These are phyloP conservation scores for Mormyrus lacerda DNA, from an alignment of 2,113 vertebrate species.

Conservation along the genomic window DNA sequence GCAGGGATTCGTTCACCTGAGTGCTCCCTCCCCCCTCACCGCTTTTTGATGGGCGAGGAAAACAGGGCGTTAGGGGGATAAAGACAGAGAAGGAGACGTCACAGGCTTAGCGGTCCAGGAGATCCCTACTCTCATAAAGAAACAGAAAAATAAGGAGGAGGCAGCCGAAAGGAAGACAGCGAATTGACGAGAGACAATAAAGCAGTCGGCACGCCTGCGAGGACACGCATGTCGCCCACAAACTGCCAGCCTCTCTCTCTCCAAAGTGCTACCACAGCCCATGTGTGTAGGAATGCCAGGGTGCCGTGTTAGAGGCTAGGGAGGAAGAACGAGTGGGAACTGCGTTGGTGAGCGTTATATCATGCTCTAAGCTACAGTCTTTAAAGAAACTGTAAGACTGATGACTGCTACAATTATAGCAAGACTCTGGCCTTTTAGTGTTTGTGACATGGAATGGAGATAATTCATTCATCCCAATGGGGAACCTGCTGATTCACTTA, in stretches of 20 bases:
- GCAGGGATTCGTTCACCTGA: not conserved
- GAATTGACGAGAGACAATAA: not conserved
- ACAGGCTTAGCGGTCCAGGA: constrained; percentile 23
- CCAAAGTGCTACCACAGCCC: not conserved
- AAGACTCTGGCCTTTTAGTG: not conserved
- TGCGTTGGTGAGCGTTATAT: not conserved
- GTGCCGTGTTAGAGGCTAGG: not conserved
- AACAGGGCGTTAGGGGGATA: not conserved
- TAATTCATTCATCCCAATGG: not conserved
- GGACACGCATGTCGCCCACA: not conserved
- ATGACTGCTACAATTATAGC: not conserved
- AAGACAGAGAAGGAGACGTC: constrained; percentile 19
- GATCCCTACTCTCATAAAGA: constrained; percentile 29
- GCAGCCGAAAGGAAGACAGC: not conserved
- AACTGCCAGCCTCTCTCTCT: not conserved
- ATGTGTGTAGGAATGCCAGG: not conserved
- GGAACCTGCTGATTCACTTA: not conserved
- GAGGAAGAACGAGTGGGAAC: not conserved
- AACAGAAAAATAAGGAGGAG: not conserved
- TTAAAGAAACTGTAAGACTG: not conserved
- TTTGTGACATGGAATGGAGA: not conserved
- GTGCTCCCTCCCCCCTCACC: too few relatives aligned
- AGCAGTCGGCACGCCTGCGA: not conserved
- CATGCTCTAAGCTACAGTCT: not conserved
- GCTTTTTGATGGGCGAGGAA: too few relatives aligned